A percentile compares a stretch with the other conserved stretches of the same genome.
These are phyloP conservation scores for Galbula dea DNA, from an alignment of 2,113 vertebrate genomes.

Conservation along the genomic window DNA sequence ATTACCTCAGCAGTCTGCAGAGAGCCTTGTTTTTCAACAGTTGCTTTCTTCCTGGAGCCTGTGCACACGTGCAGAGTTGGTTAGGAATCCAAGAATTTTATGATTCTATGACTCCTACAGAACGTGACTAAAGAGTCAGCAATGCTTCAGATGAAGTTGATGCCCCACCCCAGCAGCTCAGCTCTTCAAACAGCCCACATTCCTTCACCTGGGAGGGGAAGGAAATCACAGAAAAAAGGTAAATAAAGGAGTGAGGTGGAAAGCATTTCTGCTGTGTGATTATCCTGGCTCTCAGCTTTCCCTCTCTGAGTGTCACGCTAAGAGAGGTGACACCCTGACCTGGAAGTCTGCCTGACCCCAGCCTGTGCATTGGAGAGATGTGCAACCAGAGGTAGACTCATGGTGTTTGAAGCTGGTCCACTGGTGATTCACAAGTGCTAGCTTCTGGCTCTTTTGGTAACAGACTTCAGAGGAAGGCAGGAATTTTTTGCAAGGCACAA, in stretches of 20 bases:
- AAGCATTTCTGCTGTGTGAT: conserved; percentile 61
- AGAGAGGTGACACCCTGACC: too few relatives aligned
- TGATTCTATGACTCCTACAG: conserved; percentile 55
- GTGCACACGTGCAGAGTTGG: conserved; percentile 35
- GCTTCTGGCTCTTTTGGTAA: background rate
- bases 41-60: conserved; percentile 48
- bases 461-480: background rate
- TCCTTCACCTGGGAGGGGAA: conserved; percentile 68
- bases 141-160: conserved; percentile 56
- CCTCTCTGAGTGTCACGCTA: background rate
- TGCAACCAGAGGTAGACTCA: background rate
- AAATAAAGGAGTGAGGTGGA: conserved; percentile 69
- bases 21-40: conserved; percentile 46
- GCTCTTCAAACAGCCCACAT: conserved; percentile 62
- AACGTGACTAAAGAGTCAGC: conserved; percentile 68
- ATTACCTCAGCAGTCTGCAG: conserved; percentile 15
- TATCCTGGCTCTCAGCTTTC: conserved; percentile 52
- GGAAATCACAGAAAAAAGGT: conserved; percentile 68
- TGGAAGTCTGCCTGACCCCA: too few relatives aligned
- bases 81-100: conserved; percentile 58
- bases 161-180: conserved; percentile 60
- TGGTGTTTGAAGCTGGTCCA: background rate
- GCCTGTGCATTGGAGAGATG: background rate
- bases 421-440: background rate
- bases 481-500: background rate